Percentiles rank a stretch among this genome's conserved stretches.
Conservation (phyloP, 2,113 vertebrate species). For the Bos indicus region DNA sequence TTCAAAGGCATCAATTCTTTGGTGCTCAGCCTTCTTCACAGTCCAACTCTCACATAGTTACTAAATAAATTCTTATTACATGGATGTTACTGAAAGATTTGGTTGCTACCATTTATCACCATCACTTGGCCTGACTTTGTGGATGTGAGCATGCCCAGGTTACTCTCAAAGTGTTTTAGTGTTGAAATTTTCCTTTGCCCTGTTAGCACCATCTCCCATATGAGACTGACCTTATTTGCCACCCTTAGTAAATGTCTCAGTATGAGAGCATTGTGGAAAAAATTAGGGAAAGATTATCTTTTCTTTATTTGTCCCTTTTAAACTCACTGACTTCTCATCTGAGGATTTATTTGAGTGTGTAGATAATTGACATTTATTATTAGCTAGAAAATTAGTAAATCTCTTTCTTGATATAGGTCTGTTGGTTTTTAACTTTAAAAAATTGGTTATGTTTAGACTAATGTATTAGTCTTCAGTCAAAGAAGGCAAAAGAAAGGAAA, state of each 20-base stretch:
- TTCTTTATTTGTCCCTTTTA: not conserved
- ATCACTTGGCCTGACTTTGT: not conserved
- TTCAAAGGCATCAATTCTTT: no score
- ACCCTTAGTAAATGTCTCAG: not conserved
- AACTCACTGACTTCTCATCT: not conserved
- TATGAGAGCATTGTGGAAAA: not conserved
- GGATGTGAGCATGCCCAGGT: not conserved
- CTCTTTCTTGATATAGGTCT: not conserved
- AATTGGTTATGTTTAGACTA: not conserved
- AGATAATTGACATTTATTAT: not conserved
- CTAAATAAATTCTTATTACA: not conserved
- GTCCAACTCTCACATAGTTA: not conserved
- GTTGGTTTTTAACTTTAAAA: not conserved
- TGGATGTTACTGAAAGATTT: not conserved
- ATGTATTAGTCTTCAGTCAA: not conserved
- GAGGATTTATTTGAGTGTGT: not conserved
- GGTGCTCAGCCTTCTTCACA: no score
- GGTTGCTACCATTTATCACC: not conserved
- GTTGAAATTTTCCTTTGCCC: not conserved
- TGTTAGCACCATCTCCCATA: not conserved
- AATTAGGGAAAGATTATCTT: not conserved
- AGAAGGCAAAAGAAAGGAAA: not conserved
- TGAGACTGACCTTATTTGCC: not conserved
- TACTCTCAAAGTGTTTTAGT: not conserved
- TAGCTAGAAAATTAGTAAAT: not conserved